Base-by-base conservation (phyloP, 2,113 vertebrate species). In the Hylia prasina region DNA sequence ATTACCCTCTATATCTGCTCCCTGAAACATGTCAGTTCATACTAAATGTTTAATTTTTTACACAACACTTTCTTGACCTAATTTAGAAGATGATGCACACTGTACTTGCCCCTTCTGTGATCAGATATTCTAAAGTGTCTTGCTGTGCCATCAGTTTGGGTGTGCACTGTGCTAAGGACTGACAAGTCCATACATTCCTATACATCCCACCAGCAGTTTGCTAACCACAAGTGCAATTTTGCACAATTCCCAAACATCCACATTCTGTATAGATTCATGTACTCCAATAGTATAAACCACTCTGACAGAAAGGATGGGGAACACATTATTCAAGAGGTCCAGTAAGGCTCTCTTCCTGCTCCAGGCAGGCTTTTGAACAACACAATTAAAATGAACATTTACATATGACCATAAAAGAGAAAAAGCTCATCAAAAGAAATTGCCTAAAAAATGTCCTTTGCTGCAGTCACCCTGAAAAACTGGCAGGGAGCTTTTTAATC, bases 401-500 rank as follows among this genome's bases (percentile, higher is more conserved):
- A 83, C 93, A 88, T 63, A 86, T 89, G 40, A 30, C 89, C 87
- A 80, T 89, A 95, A 91, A 93, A 91, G 87, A 84, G 31, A 89
- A 87, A 87, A 89, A 89, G 39, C 3, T 87, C 24, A 56, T 25
- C 8, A 54, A 75, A 91, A 63, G 8, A 89, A 30, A 48, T 27
- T 63, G 10, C 14, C 4, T 47, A n/a, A 68, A 88, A 91, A 73
- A 84, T 17, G 7, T 83, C 33, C 44, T 83, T 63, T 87, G 27
- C 56, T 61, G 37, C 18, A 91, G 18, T 40, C 61, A 53, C 20
- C 11, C n/a, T 6, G 4, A 85, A 68, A 33, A 93, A 48, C 44
- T 68, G 53, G 14, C 57, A 87, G 28, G 57, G 27, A 76, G 13
- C 15, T 60, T 95, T 93, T 76, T 21, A 93, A 87, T 16, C 11